A percentile compares a stretch with the other conserved stretches of the same genome.
These are phyloP conservation scores for Phymorhynchus buccinoides DNA, from an alignment of 1,140 invertebrate species.

Conservation along the genomic window DNA sequence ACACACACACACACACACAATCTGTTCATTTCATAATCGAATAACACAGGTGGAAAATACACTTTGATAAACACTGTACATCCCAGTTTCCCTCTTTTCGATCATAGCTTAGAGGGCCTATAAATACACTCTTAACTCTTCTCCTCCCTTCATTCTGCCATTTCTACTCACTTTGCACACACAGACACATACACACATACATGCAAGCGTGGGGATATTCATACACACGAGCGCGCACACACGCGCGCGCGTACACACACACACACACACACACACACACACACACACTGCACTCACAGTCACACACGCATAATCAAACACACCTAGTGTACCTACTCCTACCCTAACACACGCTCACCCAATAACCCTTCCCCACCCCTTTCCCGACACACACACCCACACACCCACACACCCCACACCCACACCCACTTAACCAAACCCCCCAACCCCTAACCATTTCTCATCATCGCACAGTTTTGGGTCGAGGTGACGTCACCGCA, in stretches of 20 bases:
- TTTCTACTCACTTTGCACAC: background rate
- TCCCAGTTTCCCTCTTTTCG: too few species aligned
- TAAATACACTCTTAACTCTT: too few species aligned
- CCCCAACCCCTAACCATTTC: too few species aligned
- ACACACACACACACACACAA: too few species aligned
- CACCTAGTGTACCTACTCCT: background rate
- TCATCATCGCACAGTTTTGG: constrained; percentile 20
- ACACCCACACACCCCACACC: background rate
- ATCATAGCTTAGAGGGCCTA: too few species aligned
- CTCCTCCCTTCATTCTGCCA: too few species aligned
- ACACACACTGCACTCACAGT: constrained; percentile 14
- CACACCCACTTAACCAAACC: too few species aligned
- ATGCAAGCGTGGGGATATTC: background rate
- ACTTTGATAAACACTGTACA: too few species aligned
- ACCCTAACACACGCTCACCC: background rate
- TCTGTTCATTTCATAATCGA: too few species aligned
- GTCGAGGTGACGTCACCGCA: background rate
- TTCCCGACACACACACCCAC: background rate
- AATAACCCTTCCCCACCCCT: background rate
- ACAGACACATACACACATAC: background rate
- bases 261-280: constrained; percentile 10
- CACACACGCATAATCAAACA: background rate
- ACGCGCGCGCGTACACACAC: constrained; percentile 3
- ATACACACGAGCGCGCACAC: background rate
- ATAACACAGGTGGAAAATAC: too few species aligned